Percentiles rank a stretch among this genome's conserved stretches.
phyloP scores from a whole-genome alignment of 2,113 vertebrate species.

The Synodontis membranacea region DNA sequence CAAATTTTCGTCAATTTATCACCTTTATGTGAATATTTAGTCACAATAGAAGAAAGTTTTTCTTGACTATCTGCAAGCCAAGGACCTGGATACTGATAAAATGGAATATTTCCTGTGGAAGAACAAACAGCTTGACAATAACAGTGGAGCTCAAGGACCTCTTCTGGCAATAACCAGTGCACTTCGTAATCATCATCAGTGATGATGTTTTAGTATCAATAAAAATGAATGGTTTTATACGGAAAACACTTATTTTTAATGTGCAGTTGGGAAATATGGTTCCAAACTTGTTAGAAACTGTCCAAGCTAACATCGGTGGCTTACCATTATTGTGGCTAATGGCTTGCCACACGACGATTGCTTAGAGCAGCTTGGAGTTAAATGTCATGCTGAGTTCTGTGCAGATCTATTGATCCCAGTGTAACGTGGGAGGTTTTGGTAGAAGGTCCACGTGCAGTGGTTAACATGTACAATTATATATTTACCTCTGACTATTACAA shows the following conservation, averaged over 20 bases:
- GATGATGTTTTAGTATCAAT: background rate
- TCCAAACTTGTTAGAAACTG: background rate
- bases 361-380: background rate
- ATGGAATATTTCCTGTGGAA: slow-evolving; percentile 36
- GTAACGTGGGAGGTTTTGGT: background rate
- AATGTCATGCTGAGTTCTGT: background rate
- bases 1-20: slow-evolving; percentile 22
- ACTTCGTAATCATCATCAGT: background rate
- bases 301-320: background rate
- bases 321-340: background rate
- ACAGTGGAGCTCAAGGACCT: slow-evolving; percentile 11
- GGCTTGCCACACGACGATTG: background rate
- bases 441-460: background rate
- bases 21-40: background rate
- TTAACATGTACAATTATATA: background rate
- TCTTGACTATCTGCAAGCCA: slow-evolving; percentile 4
- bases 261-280: background rate
- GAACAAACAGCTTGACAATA: slow-evolving; percentile 7
- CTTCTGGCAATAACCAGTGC: background rate
- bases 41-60: slow-evolving; percentile 27
- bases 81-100: slow-evolving; percentile 21
- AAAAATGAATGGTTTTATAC: background rate
- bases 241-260: background rate
- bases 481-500: background rate
- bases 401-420: background rate